Conservation (phyloP, 2,888 invertebrate species). For the Mimachlamys varia region DNA sequence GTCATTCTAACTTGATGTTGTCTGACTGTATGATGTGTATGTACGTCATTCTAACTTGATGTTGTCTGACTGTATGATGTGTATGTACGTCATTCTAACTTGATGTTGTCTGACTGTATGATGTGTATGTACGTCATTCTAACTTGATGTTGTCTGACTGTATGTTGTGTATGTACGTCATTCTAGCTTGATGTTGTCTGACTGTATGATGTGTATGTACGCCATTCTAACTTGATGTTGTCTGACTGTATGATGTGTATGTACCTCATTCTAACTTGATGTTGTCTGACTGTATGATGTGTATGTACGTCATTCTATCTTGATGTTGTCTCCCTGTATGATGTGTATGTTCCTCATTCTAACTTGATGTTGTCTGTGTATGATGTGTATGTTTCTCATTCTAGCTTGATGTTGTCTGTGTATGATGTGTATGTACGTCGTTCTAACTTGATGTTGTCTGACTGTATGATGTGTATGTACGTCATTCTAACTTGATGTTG, state of each 20-base stretch:
- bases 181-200: too few species aligned
- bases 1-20: too few species aligned
- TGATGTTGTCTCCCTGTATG: background rate
- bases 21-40: too few species aligned
- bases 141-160: background rate
- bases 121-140: background rate
- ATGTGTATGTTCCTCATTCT: background rate
- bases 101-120: background rate
- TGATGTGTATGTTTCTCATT: background rate
- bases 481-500: too few species aligned
- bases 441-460: too few species aligned
- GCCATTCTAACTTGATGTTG: too few species aligned
- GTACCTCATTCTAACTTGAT: background rate
- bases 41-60: too few species aligned
- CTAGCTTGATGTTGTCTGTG: too few species aligned
- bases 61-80: background rate
- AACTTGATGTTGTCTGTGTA: background rate
- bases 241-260: background rate
- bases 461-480: background rate
- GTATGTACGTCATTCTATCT: background rate
- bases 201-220: too few species aligned
- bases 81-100: too few species aligned
- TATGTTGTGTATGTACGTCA: too few species aligned
- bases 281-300: background rate
- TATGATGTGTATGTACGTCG: too few species aligned